Conservation (phyloP, 2,888 invertebrate genomes). For the Drosophila pegasa region DNA sequence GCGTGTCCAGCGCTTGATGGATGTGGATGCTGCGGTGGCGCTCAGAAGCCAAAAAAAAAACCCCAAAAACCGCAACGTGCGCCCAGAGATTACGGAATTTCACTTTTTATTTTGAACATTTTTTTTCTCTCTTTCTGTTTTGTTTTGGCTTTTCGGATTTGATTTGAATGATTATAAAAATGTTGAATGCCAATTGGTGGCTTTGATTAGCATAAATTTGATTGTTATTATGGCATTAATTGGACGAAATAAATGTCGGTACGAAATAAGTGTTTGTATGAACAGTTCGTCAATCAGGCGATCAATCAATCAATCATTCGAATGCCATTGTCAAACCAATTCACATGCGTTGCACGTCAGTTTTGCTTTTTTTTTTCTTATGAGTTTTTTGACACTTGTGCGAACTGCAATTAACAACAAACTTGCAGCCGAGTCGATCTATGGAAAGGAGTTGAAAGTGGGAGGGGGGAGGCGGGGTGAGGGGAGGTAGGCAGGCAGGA, state of each 20-base stretch:
- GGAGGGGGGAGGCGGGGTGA: not conserved
- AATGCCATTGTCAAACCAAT: conserved; percentile 47
- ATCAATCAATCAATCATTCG: conserved; percentile 45
- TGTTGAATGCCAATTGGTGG: conserved; percentile 24
- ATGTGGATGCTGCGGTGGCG: conserved; percentile 33
- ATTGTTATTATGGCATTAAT: conserved; percentile 60
- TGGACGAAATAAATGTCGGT: conserved; percentile 41
- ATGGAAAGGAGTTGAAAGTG: not conserved
- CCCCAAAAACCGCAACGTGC: conserved; percentile 25
- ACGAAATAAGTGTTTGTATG: conserved; percentile 40
- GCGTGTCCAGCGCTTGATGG: conserved; percentile 59
- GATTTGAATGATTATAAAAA: conserved; percentile 35
- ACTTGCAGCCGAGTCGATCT: conserved; percentile 46
- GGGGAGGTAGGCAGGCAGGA: not conserved
- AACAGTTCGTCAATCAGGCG: conserved; percentile 57
- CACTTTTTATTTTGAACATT: conserved; percentile 49
- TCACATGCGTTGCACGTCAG: conserved; percentile 38
- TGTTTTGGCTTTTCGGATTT: conserved; percentile 15
- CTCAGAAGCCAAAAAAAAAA: conserved; percentile 59
- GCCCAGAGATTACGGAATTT: conserved; percentile 49
- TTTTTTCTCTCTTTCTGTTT: not conserved
- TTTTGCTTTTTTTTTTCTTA: conserved; percentile 19
- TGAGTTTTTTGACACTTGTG: conserved; percentile 62
- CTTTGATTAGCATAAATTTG: conserved; percentile 72
- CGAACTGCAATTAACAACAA: conserved; percentile 62